Percentiles rank a stretch among this genome's conserved stretches.
Evolutionary conservation across 2,797 vertebrate species (phyloP).

Genomic region (Gallinago nigripennis): DNA sequence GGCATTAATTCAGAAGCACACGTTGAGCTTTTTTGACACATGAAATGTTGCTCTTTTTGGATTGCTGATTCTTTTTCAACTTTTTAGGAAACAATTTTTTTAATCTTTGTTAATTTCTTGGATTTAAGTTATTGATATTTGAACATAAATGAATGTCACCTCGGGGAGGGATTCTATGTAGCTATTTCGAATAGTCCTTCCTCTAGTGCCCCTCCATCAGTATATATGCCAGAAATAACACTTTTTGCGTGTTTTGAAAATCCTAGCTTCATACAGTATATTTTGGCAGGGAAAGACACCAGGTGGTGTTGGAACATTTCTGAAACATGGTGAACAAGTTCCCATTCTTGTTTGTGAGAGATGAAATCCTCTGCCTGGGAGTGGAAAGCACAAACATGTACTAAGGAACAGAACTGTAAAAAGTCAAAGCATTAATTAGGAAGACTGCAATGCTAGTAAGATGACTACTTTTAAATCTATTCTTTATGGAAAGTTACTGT

Average conservation of each 20-base stretch:
- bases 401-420: not conserved
- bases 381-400: not conserved
- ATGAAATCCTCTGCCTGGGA: not conserved
- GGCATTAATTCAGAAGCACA: not conserved
- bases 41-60: not conserved
- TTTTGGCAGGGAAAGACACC: not conserved
- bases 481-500: not conserved
- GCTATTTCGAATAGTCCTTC: not conserved
- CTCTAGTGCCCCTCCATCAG: not conserved
- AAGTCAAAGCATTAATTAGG: not conserved
- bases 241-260: constrained; percentile 3
- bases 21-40: not conserved
- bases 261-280: not conserved
- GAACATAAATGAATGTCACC: not conserved
- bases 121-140: not conserved
- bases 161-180: not conserved
- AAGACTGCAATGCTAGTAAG: not conserved
- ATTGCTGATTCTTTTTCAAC: not conserved
- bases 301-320: not conserved
- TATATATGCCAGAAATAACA: constrained; percentile 1
- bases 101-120: not conserved
- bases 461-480: not conserved
- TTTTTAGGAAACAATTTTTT: not conserved
- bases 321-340: not conserved
- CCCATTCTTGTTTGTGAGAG: not conserved